Evolutionary conservation across 2,797 vertebrate genomes (phyloP), one percentile per base, ranked within the genome.

Genomic region (Brachyalestes nurse): DNA sequence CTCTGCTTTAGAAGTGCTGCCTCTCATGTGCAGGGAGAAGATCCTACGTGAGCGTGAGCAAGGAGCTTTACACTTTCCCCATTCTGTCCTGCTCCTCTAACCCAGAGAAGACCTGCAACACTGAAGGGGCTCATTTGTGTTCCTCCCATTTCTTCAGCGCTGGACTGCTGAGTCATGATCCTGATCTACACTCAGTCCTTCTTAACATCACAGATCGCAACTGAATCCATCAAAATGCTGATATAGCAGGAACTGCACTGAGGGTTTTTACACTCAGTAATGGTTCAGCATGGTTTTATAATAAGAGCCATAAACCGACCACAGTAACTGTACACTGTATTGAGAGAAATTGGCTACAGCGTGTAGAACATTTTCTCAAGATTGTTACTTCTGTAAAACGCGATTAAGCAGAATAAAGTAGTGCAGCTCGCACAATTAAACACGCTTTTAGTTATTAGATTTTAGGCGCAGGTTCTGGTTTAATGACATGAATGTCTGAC

Each of bases 1-100:
- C 47, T 80, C 57, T 77, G 34, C 79, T 78, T 75, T 60, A 9
- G 38, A 80, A 53, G 49, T 60, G 28, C 51, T 58, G 66, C 4
- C 25, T 66, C 28, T 73, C 76, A 82, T 77, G 77, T 79, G 78
- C 78, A 86, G 57, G 40, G 58, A 84, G 86, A 82, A 84, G 25
- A 45, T 45, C 42, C 42, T 45, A 74, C n/a, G 60, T 42, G 23
- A 60, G n/a, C 13, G 17, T 38, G 19, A 8, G 34, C 5, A 5
- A 73, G 34, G n/a, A 34, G 13, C 51, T 42, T 14, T 21, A 58
- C 19, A 40, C 19, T 73, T 58, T 73, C 51, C 55, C 21, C 67
- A 70, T 34, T 7, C 70, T 40, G 10, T 45, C 55, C 34, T 45
- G 1, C 34, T 2, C 38, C 45, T 45, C 9, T 74, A 42, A 23